Evolutionary conservation across 2,888 invertebrate genomes (phyloP).

Genomic region (Acronicta leporina): DNA sequence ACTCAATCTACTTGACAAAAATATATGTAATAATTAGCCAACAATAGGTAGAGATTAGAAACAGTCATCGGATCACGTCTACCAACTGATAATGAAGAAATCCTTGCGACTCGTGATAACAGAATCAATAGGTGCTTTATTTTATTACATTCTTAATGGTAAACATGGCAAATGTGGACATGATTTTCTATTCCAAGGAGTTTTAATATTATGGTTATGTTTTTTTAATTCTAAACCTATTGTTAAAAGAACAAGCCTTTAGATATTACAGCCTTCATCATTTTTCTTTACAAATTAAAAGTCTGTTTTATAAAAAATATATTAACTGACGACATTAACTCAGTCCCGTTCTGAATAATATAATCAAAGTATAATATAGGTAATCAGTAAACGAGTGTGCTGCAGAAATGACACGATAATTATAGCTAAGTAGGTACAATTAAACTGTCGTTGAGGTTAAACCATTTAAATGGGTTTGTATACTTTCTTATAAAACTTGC

Average conservation of each 20-base stretch:
- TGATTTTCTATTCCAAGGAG: conserved; percentile 22
- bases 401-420: conserved; percentile 3
- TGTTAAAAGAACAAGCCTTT: conserved; percentile 1
- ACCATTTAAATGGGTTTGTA: neutral
- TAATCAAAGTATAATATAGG: no score
- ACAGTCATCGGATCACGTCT: conserved; percentile 70
- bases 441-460: conserved; percentile 16
- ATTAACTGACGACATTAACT: no score
- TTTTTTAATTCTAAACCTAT: neutral
- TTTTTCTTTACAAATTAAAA: no score
- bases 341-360: no score
- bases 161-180: conserved; percentile 37
- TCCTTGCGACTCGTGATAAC: conserved; percentile 67
- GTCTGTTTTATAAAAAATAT: no score
- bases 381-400: neutral
- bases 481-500: conserved; percentile 5
- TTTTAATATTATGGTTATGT: conserved; percentile 5
- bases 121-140: conserved; percentile 62
- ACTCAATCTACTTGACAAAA: conserved; percentile 44
- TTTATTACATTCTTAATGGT: conserved; percentile 56
- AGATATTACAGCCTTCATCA: no score
- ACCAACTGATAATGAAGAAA: conserved; percentile 70
- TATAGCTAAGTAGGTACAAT: conserved; percentile 14
- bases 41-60: conserved; percentile 56
- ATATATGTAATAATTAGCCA: conserved; percentile 51